phyloP scores from a whole-genome alignment of 2,888 invertebrate species.

The Synanthedon vespiformis region DNA sequence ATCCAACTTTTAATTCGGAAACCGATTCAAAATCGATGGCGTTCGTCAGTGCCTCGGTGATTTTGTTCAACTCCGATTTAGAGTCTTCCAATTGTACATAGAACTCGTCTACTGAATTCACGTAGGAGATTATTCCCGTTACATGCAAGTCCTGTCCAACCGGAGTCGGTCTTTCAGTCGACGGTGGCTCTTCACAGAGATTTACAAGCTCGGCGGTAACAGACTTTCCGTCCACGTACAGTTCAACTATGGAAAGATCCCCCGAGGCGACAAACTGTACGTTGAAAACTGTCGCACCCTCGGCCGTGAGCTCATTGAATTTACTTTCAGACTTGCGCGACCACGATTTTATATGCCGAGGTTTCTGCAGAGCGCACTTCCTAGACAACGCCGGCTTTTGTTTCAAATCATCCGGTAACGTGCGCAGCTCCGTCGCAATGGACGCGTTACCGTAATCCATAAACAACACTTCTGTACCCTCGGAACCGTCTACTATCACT shows the following conservation, averaged over 20 bases:
- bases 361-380: conserved; percentile 72
- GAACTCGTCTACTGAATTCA: conserved; percentile 78
- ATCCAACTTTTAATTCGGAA: conserved; percentile 68
- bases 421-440: conserved; percentile 67
- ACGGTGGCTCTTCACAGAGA: conserved; percentile 53
- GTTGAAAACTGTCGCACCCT: conserved; percentile 77
- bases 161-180: conserved; percentile 46
- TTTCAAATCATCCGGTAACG: conserved; percentile 72
- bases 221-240: conserved; percentile 73
- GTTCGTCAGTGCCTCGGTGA: conserved; percentile 69
- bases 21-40: conserved; percentile 63
- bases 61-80: conserved; percentile 68
- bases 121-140: conserved; percentile 75
- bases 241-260: conserved; percentile 74
- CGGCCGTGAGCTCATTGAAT: conserved; percentile 76
- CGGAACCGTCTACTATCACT: conserved; percentile 67
- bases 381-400: conserved; percentile 71
- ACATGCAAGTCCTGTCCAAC: conserved; percentile 51
- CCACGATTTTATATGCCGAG: conserved; percentile 72
- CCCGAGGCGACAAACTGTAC: conserved; percentile 76
- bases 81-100: conserved; percentile 76
- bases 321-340: conserved; percentile 73
- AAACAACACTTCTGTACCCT: conserved; percentile 73
- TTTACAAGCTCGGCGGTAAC: conserved; percentile 72
- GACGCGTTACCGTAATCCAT: conserved; percentile 78